phyloP scores from a whole-genome alignment of 2,888 invertebrate species.

The Micropterix aruncella region DNA sequence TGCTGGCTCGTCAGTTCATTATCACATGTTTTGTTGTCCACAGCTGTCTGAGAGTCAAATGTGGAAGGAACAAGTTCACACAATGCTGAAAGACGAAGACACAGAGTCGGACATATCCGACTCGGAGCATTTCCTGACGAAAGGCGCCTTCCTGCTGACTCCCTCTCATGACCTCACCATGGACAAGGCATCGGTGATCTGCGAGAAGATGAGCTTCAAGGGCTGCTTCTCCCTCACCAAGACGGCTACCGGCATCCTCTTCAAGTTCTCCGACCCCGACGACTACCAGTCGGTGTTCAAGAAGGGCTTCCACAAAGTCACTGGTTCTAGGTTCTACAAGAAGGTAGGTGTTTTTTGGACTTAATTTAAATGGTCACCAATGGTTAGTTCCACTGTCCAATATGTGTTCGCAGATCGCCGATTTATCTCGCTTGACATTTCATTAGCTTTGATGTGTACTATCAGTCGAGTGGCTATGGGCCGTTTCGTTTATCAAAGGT shows the following conservation, averaged over 20 bases:
- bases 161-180: slow-evolving; percentile 76
- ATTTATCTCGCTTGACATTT: too few species aligned
- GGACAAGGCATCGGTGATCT: slow-evolving; percentile 74
- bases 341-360: slow-evolving; percentile 50
- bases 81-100: slow-evolving; percentile 56
- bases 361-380: neutral
- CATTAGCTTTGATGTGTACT: neutral
- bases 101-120: slow-evolving; percentile 68
- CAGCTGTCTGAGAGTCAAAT: slow-evolving; percentile 38
- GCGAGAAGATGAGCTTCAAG: slow-evolving; percentile 80
- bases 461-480: too few species aligned
- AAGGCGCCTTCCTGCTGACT: slow-evolving; percentile 72
- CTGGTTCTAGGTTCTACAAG: slow-evolving; percentile 72
- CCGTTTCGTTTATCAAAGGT: too few species aligned
- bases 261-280: slow-evolving; percentile 77
- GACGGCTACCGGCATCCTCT: slow-evolving; percentile 77
- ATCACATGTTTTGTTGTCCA: too few species aligned
- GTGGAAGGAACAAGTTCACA: slow-evolving; percentile 38
- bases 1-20: too few species aligned
- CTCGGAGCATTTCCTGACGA: slow-evolving; percentile 63
- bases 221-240: slow-evolving; percentile 77
- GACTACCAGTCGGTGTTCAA: slow-evolving; percentile 78
- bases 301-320: slow-evolving; percentile 78
- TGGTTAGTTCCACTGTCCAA: too few species aligned
- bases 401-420: too few species aligned